A percentile compares a stretch with the other conserved stretches of the same genome.
Conservation (phyloP, 2,797 vertebrate genomes). For the Chelmon rostratus region DNA sequence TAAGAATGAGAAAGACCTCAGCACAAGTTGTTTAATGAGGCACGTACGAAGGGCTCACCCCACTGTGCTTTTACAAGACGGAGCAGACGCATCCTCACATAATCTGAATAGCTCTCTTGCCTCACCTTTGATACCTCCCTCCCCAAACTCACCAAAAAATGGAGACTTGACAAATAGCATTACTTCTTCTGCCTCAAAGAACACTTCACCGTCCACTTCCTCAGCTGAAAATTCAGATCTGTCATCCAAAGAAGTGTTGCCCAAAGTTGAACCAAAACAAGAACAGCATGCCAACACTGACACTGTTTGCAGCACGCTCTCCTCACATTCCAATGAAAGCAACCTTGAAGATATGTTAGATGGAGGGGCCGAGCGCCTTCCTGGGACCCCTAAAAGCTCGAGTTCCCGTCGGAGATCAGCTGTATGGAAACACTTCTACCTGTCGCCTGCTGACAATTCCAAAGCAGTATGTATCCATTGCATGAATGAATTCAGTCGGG, state of each 20-base stretch:
- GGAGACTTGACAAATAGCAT: constrained; percentile 82
- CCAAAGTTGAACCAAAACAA: constrained; percentile 87
- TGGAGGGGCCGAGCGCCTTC: constrained; percentile 82
- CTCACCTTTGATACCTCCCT: constrained; percentile 86
- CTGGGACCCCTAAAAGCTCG: constrained; percentile 89
- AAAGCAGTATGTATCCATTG: constrained; percentile 98
- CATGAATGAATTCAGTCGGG: constrained; percentile 98
- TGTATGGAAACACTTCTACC: constrained; percentile 99
- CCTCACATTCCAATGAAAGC: constrained; percentile 85
- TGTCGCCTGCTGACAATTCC: constrained; percentile 95
- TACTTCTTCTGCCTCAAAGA: constrained; percentile 81
- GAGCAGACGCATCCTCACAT: constrained; percentile 81
- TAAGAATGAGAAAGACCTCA: constrained; percentile 99
- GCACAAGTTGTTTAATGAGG: constrained; percentile 99
- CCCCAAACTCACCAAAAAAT: constrained; percentile 88
- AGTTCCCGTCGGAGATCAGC: constrained; percentile 95
- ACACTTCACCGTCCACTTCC: constrained; percentile 89
- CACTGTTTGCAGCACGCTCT: constrained; percentile 70
- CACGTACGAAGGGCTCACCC: constrained; percentile 97
- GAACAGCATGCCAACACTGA: constrained; percentile 87
- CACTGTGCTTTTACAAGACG: constrained; percentile 91
- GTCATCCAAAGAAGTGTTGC: constrained; percentile 89
- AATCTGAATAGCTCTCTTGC: constrained; percentile 77
- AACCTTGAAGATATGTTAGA: constrained; percentile 89
- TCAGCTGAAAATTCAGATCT: constrained; percentile 87